phyloP scores from a whole-genome alignment of 2,113 vertebrate species.

The Pampusana beccarii region DNA sequence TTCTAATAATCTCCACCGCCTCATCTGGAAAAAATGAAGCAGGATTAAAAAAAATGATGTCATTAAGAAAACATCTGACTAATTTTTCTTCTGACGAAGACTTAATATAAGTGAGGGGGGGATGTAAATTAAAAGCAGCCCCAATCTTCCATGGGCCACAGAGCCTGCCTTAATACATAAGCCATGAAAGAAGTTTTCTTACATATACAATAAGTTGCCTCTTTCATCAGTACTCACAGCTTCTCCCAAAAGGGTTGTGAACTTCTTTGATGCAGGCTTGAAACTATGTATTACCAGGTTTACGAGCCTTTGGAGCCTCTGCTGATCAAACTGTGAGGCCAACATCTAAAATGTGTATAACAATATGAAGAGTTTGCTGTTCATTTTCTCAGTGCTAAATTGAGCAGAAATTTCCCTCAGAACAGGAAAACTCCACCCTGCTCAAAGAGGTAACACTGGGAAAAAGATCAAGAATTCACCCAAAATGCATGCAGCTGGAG shows the following conservation, averaged over 20 bases:
- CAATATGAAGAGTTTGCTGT: constrained; percentile 63
- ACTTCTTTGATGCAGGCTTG: constrained; percentile 73
- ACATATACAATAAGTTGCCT: constrained; percentile 74
- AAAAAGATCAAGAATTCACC: constrained; percentile 45
- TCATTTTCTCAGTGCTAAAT: constrained; percentile 56
- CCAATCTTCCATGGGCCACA: constrained; percentile 48
- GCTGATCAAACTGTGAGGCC: constrained; percentile 67
- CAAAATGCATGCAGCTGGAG: constrained; percentile 38
- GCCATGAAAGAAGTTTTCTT: constrained; percentile 74
- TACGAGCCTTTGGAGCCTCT: constrained; percentile 62
- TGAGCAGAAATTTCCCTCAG: constrained; percentile 18
- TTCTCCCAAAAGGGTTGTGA: constrained; percentile 72
- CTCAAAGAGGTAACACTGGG: constrained; percentile 44
- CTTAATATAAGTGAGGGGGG: constrained; percentile 60
- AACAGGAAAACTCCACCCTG: constrained; percentile 49
- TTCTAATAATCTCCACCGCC: constrained; percentile 58
- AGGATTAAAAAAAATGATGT: constrained; percentile 65
- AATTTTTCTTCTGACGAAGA: constrained; percentile 68
- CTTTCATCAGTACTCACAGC: constrained; percentile 72
- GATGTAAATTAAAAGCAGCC: constrained; percentile 74
- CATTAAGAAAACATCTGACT: constrained; percentile 68
- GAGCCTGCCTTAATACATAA: constrained; percentile 66
- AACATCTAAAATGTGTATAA: constrained; percentile 60
- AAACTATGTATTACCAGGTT: constrained; percentile 70
- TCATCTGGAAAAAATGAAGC: constrained; percentile 66